phyloP scores from a whole-genome alignment of 2,888 invertebrate genomes.

The Nephrocerus scutellatus region DNA sequence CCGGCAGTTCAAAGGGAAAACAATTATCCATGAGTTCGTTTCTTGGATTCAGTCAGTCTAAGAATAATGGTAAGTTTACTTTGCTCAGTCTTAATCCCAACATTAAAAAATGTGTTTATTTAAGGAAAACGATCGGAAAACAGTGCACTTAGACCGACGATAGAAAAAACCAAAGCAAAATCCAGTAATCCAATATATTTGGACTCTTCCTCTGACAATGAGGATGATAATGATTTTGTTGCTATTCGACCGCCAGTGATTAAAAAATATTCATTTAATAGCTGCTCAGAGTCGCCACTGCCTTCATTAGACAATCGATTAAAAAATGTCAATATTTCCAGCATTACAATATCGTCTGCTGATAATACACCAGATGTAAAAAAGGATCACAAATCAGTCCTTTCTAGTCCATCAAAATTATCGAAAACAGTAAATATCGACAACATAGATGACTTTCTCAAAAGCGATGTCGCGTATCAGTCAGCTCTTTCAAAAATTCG shows the following conservation, averaged over 20 bases:
- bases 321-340: constrained; percentile 3
- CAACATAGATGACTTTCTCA: constrained; percentile 32
- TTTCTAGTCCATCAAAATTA: too few relatives aligned
- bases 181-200: constrained; percentile 37
- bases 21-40: constrained; percentile 35
- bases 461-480: constrained; percentile 32
- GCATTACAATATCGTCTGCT: neutral
- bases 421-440: constrained; percentile 30
- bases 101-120: too few relatives aligned
- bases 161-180: constrained; percentile 12
- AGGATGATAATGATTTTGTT: constrained; percentile 13
- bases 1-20: constrained; percentile 23
- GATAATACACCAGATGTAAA: neutral
- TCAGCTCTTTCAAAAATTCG: constrained; percentile 34
- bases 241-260: too few relatives aligned
- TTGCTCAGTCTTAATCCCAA: neutral
- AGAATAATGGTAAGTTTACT: constrained; percentile 15
- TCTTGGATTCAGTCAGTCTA: constrained; percentile 26
- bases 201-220: constrained; percentile 38
- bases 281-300: constrained; percentile 29
- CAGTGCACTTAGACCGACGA: neutral
- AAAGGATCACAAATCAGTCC: too few relatives aligned
- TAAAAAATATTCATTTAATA: constrained; percentile 30
- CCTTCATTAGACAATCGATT: constrained; percentile 21
- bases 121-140: too few relatives aligned